Evolutionary conservation across 2,797 vertebrate genomes (phyloP).

Genomic region (Lates japonicus): DNA sequence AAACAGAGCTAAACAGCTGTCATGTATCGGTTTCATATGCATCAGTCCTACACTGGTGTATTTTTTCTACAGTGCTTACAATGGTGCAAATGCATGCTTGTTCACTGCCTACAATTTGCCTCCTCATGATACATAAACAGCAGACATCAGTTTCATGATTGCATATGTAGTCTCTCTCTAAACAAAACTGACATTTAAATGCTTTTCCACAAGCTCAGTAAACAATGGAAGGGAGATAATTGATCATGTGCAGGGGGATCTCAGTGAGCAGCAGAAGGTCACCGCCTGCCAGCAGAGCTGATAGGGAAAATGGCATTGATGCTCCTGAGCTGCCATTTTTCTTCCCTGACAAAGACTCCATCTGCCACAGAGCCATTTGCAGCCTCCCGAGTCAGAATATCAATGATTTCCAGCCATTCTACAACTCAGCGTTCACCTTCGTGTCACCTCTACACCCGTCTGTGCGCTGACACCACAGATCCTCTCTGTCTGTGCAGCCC

Average conservation of each 20-base stretch:
- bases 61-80: conserved; percentile 20
- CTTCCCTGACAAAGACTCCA: conserved; percentile 98
- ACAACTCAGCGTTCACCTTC: conserved; percentile 93
- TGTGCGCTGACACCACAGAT: conserved; percentile 86
- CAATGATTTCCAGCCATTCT: conserved; percentile 95
- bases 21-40: conserved; percentile 7
- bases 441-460: conserved; percentile 89
- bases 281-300: conserved; percentile 86
- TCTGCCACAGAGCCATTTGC: conserved; percentile 95
- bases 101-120: conserved; percentile 23
- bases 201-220: conserved; percentile 70
- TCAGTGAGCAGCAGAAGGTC: conserved; percentile 89
- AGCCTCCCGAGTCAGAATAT: conserved; percentile 95
- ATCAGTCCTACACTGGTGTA: background rate
- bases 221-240: conserved; percentile 85
- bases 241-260: conserved; percentile 85
- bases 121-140: conserved; percentile 32
- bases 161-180: conserved; percentile 37
- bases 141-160: conserved; percentile 39
- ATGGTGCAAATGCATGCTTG: conserved; percentile 8
- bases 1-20: conserved; percentile 33
- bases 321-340: conserved; percentile 94
- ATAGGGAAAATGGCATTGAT: conserved; percentile 87
- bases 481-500: conserved; percentile 69
- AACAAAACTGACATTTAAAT: conserved; percentile 68